Evolutionary conservation across 2,888 invertebrate genomes (phyloP), one percentile per base, ranked within the genome.

Genomic region (Torymus aiolomorphi): DNA sequence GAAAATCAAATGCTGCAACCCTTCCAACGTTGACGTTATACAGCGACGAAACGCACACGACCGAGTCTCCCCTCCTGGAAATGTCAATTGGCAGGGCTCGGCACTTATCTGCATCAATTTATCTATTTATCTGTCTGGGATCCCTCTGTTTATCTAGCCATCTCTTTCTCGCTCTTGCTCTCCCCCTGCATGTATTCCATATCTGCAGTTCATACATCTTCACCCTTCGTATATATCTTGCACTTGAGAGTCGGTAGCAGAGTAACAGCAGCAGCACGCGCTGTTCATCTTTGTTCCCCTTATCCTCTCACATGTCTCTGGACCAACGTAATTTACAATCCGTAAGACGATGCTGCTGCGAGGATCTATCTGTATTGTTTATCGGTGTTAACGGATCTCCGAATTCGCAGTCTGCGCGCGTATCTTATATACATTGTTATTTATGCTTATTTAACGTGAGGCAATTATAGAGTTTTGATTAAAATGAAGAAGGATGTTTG

Each of bases 91-190:
- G 1, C 74, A 52, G 10, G 13, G 20, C n/a, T 54, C n/a, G 4
- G 4, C 56, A 10, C 56, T 65, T 65, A 65, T 74, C 74, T 65
- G 16, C 66, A 51, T 59, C 57, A 59, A 20, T 75, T 66, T 75
- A 66, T 75, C 74, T 75, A 51, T 66, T 75, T 75, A 75, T 75
- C 74, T 63, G 59, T 59, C 57, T 14, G 5, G 5, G 14, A 16
- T n/a, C 65, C 74, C 65, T 42, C 74, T 74, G 57, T 66, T 57
- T 66, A 66, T 66, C 74, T 59, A 56, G 56, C 56, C 59, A 72
- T 62, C 61, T 72, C 72, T 20, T 59, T 52, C 52, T 12, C 12
- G 13, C 20, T 59, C 31, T 8, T 20, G 10, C 18, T 24, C n/a
- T 42, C 14, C 51, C 42, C 20, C 2, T 20, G 42, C 42, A 8